Base-by-base conservation (phyloP, 2,888 invertebrate genomes). In the Dione vanillae region DNA sequence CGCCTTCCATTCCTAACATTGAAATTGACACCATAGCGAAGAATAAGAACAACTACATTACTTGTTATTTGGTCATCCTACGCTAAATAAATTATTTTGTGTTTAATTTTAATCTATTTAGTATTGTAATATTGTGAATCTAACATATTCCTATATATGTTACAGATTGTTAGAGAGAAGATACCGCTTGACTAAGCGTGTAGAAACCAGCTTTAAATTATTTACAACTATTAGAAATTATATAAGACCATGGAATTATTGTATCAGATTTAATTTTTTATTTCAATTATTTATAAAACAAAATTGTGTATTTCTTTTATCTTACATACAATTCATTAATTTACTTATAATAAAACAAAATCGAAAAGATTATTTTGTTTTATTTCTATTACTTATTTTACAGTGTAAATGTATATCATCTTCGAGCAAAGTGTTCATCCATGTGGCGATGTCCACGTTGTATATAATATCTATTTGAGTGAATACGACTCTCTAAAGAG, bases 401-500 rank as follows among this genome's bases (percentile, higher is more conserved):
- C 37, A 56, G 37, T 6, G 11, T 40, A 37, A 6, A 16, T 52
- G 54, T 14, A 37, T 35, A 61, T 14, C 56, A 96, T 82, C 96
- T 94, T 74, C 94, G 94, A 0, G 97, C 97, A 92, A 98, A 98
- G 88, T 98, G 96, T 73, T 95, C 94, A 79, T 97, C 96, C 97
- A 98, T 97, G 64, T 97, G 96, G 35, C 94, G 91, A 20, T 94
- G 94, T 5, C 96, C 96, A 70, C 98, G 94, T 85, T 99, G 98
- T 76, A 98, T 97, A 80, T 97, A 97, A 86, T 98, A 97, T 54
- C 97, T 95, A 84, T 98, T 99, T 14, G 98, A 95, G 82, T 96
- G 97, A 64, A 99, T 96, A 77, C 98, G 94, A 74, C 96, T 95
- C 82, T 97, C 98, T 0, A 99, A 96, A 11, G 96, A 96, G 68